Evolutionary conservation across 2,797 vertebrate species (phyloP).

Genomic region (Tapera naevia): DNA sequence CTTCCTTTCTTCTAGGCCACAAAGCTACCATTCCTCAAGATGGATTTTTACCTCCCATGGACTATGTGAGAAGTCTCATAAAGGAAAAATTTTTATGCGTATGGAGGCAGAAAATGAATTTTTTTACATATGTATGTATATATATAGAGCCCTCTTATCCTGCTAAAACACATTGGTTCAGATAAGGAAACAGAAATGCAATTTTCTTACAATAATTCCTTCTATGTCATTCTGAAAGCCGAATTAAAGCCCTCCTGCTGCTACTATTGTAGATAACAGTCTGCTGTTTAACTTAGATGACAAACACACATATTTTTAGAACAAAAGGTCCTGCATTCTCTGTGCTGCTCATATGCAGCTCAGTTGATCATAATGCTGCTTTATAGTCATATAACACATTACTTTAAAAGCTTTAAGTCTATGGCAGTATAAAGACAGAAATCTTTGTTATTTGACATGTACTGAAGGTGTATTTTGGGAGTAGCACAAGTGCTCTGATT

Average conservation of each 20-base stretch:
- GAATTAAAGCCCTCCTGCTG: not conserved
- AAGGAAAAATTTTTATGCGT: not conserved
- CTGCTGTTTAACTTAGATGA: not conserved
- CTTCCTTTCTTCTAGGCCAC: not conserved
- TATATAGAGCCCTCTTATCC: not conserved
- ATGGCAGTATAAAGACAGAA: not conserved
- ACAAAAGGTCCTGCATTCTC: not conserved
- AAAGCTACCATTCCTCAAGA: not conserved
- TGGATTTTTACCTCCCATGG: not conserved
- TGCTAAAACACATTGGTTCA: not conserved
- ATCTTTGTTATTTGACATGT: not conserved
- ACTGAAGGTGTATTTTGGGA: not conserved
- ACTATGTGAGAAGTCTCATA: not conserved
- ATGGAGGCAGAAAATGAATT: not conserved
- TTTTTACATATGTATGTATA: too few species aligned
- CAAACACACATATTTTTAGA: not conserved
- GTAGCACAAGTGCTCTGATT: not conserved
- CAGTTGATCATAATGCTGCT: not conserved
- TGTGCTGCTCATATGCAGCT: not conserved
- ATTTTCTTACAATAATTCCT: not conserved
- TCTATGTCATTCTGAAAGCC: not conserved
- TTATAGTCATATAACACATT: not conserved
- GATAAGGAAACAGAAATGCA: not conserved
- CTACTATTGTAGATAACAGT: not conserved
- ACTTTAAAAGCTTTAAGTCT: not conserved